phyloP scores from a whole-genome alignment of 2,113 vertebrate genomes.

The Hydropotes inermis region DNA sequence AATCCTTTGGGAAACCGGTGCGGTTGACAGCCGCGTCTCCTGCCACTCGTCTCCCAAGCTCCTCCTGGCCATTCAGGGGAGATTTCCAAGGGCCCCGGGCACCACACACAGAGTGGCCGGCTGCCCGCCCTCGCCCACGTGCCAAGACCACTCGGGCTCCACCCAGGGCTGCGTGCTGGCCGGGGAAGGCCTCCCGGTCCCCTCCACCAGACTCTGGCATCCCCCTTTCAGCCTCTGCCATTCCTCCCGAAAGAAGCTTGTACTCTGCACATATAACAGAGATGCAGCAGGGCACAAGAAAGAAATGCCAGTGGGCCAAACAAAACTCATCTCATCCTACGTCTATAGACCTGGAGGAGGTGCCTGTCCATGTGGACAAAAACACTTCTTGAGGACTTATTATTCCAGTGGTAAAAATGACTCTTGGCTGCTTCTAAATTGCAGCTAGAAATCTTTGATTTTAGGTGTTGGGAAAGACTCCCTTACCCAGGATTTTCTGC shows the following conservation, averaged over 20 bases:
- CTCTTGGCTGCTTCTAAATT: not conserved
- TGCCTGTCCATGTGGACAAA: not conserved
- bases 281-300: not conserved
- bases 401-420: not conserved
- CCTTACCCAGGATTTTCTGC: not conserved
- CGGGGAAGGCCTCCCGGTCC: not conserved
- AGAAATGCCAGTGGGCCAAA: not conserved
- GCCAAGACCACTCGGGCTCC: not conserved
- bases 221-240: not conserved
- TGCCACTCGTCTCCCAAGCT: not conserved
- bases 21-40: not conserved
- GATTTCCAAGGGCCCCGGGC: not conserved
- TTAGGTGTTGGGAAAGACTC: not conserved
- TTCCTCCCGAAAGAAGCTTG: not conserved
- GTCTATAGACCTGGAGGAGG: not conserved
- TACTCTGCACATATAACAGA: not conserved
- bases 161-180: fast-evolving
- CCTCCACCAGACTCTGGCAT: not conserved
- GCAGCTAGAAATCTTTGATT: not conserved
- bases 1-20: conserved; percentile 45
- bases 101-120: not conserved
- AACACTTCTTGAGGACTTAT: not conserved
- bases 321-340: not conserved
- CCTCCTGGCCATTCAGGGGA: not conserved
- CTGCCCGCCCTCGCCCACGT: not conserved